A percentile compares a stretch with the other conserved stretches of the same genome.
These are phyloP conservation scores for Danaus plexippus DNA, from an alignment of 1,140 invertebrate species.

Conservation along the genomic window DNA sequence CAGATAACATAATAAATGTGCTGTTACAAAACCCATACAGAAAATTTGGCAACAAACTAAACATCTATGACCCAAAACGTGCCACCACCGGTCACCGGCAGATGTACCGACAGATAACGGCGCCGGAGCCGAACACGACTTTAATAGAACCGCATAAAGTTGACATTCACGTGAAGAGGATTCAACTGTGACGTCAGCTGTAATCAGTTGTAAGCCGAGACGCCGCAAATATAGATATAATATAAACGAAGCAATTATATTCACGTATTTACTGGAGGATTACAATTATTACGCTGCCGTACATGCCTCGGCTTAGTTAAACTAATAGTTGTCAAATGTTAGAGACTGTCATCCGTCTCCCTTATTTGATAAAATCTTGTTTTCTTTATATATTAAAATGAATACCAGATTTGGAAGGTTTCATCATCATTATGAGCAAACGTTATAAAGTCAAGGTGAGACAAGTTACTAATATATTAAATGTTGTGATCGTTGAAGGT, in stretches of 20 bases:
- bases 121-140: not conserved
- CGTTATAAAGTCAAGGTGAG: slow-evolving; percentile 1
- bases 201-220: slow-evolving; percentile 20
- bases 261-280: no score
- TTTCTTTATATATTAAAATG: no score
- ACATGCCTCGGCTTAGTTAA: no score
- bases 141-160: not conserved
- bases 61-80: slow-evolving; percentile 22
- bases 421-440: not conserved
- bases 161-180: slow-evolving; percentile 5
- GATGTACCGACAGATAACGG: slow-evolving; percentile 14
- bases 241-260: no score
- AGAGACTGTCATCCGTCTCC: no score
- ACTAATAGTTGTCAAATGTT: no score
- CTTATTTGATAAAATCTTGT: no score
- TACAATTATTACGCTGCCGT: no score
- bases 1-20: no score
- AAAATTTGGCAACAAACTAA: slow-evolving; percentile 23
- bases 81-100: slow-evolving; percentile 16
- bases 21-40: slow-evolving; percentile 17
- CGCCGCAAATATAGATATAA: not conserved
- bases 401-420: not conserved
- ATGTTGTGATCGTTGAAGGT: slow-evolving; percentile 11
- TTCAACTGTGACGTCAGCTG: slow-evolving; percentile 11
- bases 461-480: slow-evolving; percentile 10